Conservation (phyloP, 2,113 vertebrate species). For the Leucopsar rothschildi region DNA sequence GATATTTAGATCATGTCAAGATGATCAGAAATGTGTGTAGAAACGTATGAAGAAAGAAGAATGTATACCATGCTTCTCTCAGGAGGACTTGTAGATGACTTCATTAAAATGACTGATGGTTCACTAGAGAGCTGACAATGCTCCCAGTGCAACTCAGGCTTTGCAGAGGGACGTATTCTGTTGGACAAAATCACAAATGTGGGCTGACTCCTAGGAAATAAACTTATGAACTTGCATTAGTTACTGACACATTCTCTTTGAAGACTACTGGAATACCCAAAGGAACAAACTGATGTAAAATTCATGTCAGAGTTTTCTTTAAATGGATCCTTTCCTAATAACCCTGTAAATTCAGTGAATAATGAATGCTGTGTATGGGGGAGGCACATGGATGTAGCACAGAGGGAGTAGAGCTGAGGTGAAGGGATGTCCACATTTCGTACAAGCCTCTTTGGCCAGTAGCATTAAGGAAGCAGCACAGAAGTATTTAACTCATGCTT, state of each 20-base stretch:
- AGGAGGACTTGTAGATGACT: neutral
- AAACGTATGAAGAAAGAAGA: neutral
- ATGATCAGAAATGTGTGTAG: neutral
- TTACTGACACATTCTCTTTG: slow-evolving; percentile 50
- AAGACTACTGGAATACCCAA: slow-evolving; percentile 24
- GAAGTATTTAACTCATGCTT: neutral
- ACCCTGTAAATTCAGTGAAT: neutral
- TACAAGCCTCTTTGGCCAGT: neutral
- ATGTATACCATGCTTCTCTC: neutral
- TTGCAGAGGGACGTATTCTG: neutral
- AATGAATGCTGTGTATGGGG: neutral
- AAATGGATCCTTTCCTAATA: neutral
- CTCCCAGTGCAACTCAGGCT: neutral
- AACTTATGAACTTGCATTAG: slow-evolving; percentile 31
- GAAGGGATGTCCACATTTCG: neutral
- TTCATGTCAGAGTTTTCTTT: slow-evolving; percentile 22
- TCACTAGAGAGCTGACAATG: neutral
- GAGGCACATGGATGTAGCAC: neutral
- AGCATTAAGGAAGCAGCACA: neutral
- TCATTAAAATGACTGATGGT: neutral
- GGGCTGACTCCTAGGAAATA: neutral
- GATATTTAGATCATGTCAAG: neutral
- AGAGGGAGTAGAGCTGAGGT: neutral
- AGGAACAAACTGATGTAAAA: slow-evolving; percentile 51
- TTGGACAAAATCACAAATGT: neutral